These are phyloP conservation scores for Liopterus haemorrhoidalis DNA, from an alignment of 2,888 invertebrate species.

Conservation along the genomic window DNA sequence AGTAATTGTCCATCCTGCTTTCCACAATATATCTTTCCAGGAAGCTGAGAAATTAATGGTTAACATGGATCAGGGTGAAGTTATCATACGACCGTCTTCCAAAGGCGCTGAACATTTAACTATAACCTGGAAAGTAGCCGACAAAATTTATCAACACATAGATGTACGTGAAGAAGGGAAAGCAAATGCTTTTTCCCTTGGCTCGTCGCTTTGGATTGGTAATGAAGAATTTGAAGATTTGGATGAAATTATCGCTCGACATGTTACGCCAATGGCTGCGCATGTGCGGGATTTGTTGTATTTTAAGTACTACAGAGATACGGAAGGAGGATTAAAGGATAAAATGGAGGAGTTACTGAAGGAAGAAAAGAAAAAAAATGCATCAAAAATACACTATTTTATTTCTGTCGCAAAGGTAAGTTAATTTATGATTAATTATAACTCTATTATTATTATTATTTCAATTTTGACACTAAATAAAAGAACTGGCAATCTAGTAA, in stretches of 20 bases:
- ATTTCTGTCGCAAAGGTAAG: constrained; percentile 65
- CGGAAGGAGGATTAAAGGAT: constrained; percentile 72
- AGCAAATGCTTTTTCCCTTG: constrained; percentile 91
- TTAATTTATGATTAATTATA: constrained; percentile 19
- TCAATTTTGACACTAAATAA: too few species aligned
- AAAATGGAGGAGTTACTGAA: constrained; percentile 81
- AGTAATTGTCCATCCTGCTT: constrained; percentile 95
- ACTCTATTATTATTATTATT: constrained; percentile 2
- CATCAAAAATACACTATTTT: constrained; percentile 84
- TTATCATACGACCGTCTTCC: constrained; percentile 92
- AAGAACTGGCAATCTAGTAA: too few species aligned
- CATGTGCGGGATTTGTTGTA: constrained; percentile 84
- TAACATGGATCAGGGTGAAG: constrained; percentile 93
- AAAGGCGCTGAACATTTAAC: constrained; percentile 94
- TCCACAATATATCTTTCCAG: constrained; percentile 91
- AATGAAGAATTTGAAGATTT: constrained; percentile 95
- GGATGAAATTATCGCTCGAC: constrained; percentile 96
- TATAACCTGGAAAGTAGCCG: constrained; percentile 97
- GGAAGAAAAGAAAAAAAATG: constrained; percentile 83
- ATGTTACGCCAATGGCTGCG: constrained; percentile 94
- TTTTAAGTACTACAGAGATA: constrained; percentile 83
- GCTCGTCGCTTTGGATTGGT: constrained; percentile 79
- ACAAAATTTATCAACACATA: constrained; percentile 92
- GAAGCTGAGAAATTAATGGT: constrained; percentile 89
- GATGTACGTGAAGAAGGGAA: constrained; percentile 94